Conservation (phyloP, 1,140 invertebrate species). For the Cardiocondyla obscurior region DNA sequence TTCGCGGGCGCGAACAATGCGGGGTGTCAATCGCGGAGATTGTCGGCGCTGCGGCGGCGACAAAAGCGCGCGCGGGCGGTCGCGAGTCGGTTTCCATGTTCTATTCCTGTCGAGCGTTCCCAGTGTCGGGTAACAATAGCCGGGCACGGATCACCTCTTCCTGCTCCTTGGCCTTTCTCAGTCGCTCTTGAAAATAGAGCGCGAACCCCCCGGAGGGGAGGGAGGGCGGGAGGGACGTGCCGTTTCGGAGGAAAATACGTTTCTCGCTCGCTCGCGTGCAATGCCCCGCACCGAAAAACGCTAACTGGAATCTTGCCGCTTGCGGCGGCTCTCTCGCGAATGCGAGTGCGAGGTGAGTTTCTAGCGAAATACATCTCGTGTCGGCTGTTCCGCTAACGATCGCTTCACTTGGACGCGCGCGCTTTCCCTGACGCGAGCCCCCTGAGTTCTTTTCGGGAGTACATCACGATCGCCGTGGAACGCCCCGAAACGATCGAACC, state of each 20-base stretch:
- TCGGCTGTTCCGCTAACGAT: slow-evolving; percentile 33
- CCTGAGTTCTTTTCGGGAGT: neutral
- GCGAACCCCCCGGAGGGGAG: too few species aligned
- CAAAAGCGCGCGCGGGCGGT: slow-evolving; percentile 28
- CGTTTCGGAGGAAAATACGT: slow-evolving; percentile 40
- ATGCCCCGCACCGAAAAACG: neutral
- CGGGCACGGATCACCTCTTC: slow-evolving; percentile 52
- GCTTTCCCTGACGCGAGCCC: slow-evolving; percentile 36
- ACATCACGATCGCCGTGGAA: slow-evolving; percentile 27
- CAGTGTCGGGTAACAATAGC: slow-evolving; percentile 57
- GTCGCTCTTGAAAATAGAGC: slow-evolving; percentile 53
- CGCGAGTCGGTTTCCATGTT: slow-evolving; percentile 52
- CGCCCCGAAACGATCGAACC: slow-evolving; percentile 31
- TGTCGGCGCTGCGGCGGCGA: slow-evolving; percentile 14
- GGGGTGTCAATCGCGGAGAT: slow-evolving; percentile 44
- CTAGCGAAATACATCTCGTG: neutral
- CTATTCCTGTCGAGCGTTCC: slow-evolving; percentile 55
- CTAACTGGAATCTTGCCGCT: neutral
- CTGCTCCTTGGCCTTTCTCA: slow-evolving; percentile 53
- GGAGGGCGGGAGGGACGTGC: slow-evolving; percentile 30
- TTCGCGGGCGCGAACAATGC: slow-evolving; percentile 47
- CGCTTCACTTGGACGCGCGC: neutral
- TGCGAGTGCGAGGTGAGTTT: neutral
- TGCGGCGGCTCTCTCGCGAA: neutral
- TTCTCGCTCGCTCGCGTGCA: slow-evolving; percentile 28